Evolutionary conservation across 2,797 vertebrate species (phyloP), one percentile per base, ranked within the genome.

Genomic region (Mastacembelus armatus): DNA sequence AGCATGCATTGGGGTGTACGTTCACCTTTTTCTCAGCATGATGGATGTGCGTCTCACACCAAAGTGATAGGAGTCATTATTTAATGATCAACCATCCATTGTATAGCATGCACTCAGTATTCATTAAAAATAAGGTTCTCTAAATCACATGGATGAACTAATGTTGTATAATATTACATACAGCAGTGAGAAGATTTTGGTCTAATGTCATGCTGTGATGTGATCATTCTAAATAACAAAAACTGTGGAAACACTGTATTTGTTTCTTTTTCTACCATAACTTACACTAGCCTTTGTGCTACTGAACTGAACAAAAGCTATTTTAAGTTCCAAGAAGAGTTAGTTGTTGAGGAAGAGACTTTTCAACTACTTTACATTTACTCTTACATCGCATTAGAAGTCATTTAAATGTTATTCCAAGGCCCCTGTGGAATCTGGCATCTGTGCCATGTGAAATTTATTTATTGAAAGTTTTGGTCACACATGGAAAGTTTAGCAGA

Each of bases 401-500:
- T 50, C 75, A 70, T 85, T 77, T 92, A 93, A 90, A 89, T 91
- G 71, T 87, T 90, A 90, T 92, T 93, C 93, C 93, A 86, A 89
- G 45, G 45, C 60, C 65, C 72, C 74, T 80, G 87, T 91, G 88
- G 91, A n/a, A 92, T 95, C 91, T 93, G 94, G 88, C 77, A 65
- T 85, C 66, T 81, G 71, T 89, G 86, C 84, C 84, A 60, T 81
- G 85, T 88, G 75, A 93, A 95, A 94, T 93, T 87, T 94, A 94
- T 94, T 93, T 94, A 91, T 91, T 92, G 91, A 95, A 95, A 96
- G 93, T 95, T 96, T 93, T 91, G 88, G 94, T 95, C 94, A 95
- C 94, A 95, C 94, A 93, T 95, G 95, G 88, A 93, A 95, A 95
- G 94, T 96, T 95, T 88, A 93, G 92, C 95, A 96, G 95, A 95